These are phyloP conservation scores for Ichneumon xanthorius DNA, from an alignment of 2,888 invertebrate genomes.

Conservation along the genomic window DNA sequence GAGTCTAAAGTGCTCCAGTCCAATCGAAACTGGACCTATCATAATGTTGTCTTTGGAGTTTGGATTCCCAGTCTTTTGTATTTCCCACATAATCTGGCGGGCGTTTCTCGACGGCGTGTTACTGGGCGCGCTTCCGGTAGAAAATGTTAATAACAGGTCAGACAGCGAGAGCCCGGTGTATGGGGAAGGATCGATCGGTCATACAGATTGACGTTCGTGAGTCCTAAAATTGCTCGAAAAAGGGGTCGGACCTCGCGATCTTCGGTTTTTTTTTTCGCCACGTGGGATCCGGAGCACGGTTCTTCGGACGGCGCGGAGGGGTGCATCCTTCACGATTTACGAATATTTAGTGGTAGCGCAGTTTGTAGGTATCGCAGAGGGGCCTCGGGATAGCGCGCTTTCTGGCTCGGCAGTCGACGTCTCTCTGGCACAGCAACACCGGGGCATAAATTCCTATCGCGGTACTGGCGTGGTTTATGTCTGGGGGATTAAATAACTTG, in stretches of 20 bases:
- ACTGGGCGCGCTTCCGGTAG: background rate
- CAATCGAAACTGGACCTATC: background rate
- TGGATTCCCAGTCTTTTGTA: background rate
- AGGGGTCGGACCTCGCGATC: background rate
- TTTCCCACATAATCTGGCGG: background rate
- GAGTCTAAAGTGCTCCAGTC: background rate
- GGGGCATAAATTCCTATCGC: constrained; percentile 79
- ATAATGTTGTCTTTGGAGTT: background rate
- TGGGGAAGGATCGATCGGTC: background rate
- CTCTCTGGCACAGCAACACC: constrained; percentile 72
- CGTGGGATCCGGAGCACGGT: constrained; percentile 15
- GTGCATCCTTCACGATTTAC: constrained; percentile 56
- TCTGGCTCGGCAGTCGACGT: constrained; percentile 67
- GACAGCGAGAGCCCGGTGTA: background rate
- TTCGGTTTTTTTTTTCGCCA: constrained; percentile 27
- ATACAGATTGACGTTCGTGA: background rate
- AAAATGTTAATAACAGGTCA: background rate
- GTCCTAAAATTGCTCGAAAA: constrained; percentile 20
- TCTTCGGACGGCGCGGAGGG: background rate
- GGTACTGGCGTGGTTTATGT: constrained; percentile 81
- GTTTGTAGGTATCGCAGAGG: constrained; percentile 21
- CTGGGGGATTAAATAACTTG: constrained; percentile 84
- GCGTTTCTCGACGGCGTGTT: background rate
- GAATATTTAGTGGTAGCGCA: constrained; percentile 68
- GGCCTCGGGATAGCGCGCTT: constrained; percentile 42